Base-by-base conservation (phyloP, 2,797 vertebrate species). In the Melanotaenia nigrans region DNA sequence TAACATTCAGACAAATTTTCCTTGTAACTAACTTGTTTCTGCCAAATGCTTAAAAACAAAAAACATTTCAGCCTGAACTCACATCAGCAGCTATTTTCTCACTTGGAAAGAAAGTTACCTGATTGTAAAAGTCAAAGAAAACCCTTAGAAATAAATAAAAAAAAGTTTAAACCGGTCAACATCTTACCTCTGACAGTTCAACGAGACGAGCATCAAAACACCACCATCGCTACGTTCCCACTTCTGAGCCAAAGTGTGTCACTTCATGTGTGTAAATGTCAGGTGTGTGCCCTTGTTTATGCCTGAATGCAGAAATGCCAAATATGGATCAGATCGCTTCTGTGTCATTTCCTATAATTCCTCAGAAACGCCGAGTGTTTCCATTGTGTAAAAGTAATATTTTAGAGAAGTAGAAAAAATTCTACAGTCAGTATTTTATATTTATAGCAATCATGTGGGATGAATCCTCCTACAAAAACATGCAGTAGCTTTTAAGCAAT, bases 201-300 rank as follows among this genome's bases (percentile, higher is more conserved):
- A 38, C 25, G 28, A 0, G 25, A 0, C 13, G 5, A 18, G 28
- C 7, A n/a, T 61, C 30, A 61, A 32, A 38, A 1, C 11, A 4
- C 0, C 45, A 1, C 6, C 7, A 3, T 58, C 18, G 6, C 8
- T 10, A 9, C 9, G 35, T 36, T 36, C 35, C 35, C 35, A 36
- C 8, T 2, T 32, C 13, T 30, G 14, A 56, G 25, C 56, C 20
- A 11, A 36, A 59, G n/a, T 36, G 56, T 59, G 56, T 59, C 56
- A 35, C 0, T 11, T 18, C 0, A 0, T 2, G 18, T 33, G 8
- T 20, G 10, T 10, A 55, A 57, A 33, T 6, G 3, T 18, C 28
- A 18, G 18, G 30, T 33, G 55, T 33, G 55, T 33, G 40, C 40
- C 40, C 40, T 42, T 42, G 40, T 42, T 42, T 6, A 18, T 16